These are phyloP conservation scores for Oscheius sp. DNA, from an alignment of 2,888 invertebrate genomes.

Conservation along the genomic window DNA sequence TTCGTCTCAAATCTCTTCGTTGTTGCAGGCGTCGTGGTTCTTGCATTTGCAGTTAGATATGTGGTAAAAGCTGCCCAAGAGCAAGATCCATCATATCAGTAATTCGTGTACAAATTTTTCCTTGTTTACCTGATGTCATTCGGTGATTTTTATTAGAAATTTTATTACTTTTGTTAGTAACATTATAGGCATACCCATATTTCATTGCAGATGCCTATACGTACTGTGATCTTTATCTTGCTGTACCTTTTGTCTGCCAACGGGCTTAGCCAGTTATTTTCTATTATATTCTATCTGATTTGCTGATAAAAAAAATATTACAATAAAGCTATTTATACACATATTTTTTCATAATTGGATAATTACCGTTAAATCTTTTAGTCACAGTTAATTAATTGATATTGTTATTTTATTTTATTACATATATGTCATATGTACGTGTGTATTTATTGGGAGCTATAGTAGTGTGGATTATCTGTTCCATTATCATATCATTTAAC, in stretches of 20 bases:
- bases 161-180: neutral
- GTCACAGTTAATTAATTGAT: no score
- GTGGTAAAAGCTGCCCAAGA: conserved; percentile 60
- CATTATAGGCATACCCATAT: neutral
- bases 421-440: neutral
- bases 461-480: conserved; percentile 44
- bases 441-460: conserved; percentile 31
- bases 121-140: conserved; percentile 11
- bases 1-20: conserved; percentile 67
- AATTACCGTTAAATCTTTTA: no score
- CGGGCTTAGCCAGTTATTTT: neutral
- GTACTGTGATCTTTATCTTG: neutral
- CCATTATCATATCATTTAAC: conserved; percentile 37
- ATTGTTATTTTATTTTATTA: no score
- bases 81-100: conserved; percentile 36
- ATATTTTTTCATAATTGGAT: neutral
- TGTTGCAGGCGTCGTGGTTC: conserved; percentile 66
- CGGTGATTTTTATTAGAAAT: conserved; percentile 1
- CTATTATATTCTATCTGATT: neutral
- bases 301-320: neutral
- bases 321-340: neutral
- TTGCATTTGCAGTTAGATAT: conserved; percentile 69
- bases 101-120: neutral
- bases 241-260: conserved; percentile 1
- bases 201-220: neutral